phyloP scores from a whole-genome alignment of 2,113 vertebrate species.

The Entelurus aequoreus region DNA sequence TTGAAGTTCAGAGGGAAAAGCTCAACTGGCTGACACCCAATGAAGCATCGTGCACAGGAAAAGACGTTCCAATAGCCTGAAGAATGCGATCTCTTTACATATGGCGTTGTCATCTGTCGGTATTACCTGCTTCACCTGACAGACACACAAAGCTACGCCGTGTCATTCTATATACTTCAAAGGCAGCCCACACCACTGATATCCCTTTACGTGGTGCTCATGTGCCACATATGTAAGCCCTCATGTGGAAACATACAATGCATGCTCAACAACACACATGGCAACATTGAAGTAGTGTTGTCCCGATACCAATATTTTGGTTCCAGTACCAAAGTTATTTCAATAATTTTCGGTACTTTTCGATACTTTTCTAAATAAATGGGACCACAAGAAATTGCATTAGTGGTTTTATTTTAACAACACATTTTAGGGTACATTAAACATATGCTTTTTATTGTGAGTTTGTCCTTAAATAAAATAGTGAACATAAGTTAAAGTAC shows the following conservation, averaged over 20 bases:
- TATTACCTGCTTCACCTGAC: slow-evolving; percentile 28
- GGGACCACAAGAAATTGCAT: no score
- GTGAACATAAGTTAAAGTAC: no score
- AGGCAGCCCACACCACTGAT: slow-evolving; percentile 38
- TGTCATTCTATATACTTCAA: slow-evolving; percentile 14
- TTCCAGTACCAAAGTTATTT: no score
- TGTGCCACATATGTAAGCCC: slow-evolving; percentile 52
- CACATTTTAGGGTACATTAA: no score
- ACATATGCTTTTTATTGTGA: no score
- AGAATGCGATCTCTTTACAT: slow-evolving; percentile 11
- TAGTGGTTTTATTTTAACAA: no score
- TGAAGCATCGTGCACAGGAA: slow-evolving; percentile 12
- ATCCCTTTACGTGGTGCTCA: slow-evolving; percentile 46
- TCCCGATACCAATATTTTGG: no score
- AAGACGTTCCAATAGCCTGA: slow-evolving; percentile 17
- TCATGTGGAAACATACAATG: slow-evolving; percentile 50
- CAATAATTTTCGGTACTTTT: no score
- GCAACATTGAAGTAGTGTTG: slow-evolving; percentile 9
- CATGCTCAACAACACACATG: slow-evolving; percentile 55
- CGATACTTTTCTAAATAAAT: no score
- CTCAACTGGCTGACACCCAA: slow-evolving; percentile 18
- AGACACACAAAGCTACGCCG: slow-evolving; percentile 27
- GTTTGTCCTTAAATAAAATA: no score
- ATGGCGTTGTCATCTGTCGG: slow-evolving; percentile 31
- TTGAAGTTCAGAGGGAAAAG: slow-evolving; percentile 19